phyloP scores from a whole-genome alignment of 2,113 vertebrate species.

The Barbus barbus region DNA sequence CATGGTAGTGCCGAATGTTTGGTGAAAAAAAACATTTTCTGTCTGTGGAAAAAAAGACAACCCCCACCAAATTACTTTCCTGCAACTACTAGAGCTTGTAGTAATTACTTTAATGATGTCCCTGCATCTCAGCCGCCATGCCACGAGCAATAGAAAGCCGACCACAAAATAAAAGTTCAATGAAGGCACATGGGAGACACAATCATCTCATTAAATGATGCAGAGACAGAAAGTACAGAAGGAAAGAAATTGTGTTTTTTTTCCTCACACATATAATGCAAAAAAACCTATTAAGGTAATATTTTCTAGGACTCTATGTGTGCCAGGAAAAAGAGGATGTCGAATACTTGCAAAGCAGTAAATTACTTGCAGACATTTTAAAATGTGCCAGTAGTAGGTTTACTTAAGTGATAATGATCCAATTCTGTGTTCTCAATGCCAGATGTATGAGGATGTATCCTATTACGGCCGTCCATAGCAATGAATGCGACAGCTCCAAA shows the following conservation, averaged over 20 bases:
- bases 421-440: conserved; percentile 22
- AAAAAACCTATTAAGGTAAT: conserved; percentile 32
- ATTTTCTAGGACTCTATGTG: background rate
- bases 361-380: conserved; percentile 30
- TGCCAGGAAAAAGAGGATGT: conserved; percentile 16
- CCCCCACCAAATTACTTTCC: conserved; percentile 68
- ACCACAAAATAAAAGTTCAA: conserved; percentile 66
- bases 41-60: conserved; percentile 57
- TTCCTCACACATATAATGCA: conserved; percentile 5
- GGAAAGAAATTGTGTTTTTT: background rate
- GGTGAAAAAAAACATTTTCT: conserved; percentile 57
- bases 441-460: conserved; percentile 16
- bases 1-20: conserved; percentile 64
- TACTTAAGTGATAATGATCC: conserved; percentile 34
- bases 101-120: conserved; percentile 78
- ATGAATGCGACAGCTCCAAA: conserved; percentile 28
- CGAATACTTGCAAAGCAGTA: conserved; percentile 15
- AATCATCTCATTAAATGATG: conserved; percentile 65
- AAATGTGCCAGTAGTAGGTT: conserved; percentile 28
- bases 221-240: conserved; percentile 43
- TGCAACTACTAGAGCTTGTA: conserved; percentile 75
- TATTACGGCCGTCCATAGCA: conserved; percentile 21
- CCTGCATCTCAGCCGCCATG: conserved; percentile 66
- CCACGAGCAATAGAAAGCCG: conserved; percentile 64
- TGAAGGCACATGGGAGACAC: conserved; percentile 61